A percentile compares a stretch with the other conserved stretches of the same genome.
phyloP scores from a whole-genome alignment of 64 coral and sea anemone genomes.

The Montipora efflorescens region DNA sequence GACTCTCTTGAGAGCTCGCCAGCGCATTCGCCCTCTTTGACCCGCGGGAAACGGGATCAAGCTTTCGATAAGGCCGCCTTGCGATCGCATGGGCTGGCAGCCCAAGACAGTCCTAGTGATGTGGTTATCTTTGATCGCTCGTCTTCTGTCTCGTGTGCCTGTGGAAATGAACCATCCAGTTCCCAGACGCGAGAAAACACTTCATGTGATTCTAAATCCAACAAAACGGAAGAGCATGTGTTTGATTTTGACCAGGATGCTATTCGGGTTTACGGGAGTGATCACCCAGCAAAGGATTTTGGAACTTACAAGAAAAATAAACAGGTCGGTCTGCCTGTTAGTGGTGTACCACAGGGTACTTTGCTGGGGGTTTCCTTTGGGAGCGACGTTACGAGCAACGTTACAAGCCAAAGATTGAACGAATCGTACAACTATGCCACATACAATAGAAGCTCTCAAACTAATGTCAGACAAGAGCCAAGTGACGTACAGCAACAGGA shows the following conservation, averaged over 20 bases:
- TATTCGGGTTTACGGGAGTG: not conserved
- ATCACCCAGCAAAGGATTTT: not conserved
- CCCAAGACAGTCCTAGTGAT: slow-evolving; percentile 24
- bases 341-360: not conserved
- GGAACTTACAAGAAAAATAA: slow-evolving; percentile 22
- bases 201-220: not conserved
- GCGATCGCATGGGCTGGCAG: not conserved
- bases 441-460: not conserved
- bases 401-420: not conserved
- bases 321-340: not conserved
- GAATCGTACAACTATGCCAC: not conserved
- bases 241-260: slow-evolving; percentile 44
- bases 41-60: slow-evolving; percentile 23
- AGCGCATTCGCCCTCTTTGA: slow-evolving; percentile 2
- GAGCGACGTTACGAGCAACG: not conserved
- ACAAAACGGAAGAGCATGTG: not conserved
- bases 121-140: slow-evolving; percentile 33
- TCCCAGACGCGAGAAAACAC: not conserved
- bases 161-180: not conserved
- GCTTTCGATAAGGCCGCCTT: not conserved
- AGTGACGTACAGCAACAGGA: not conserved
- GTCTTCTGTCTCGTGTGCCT: not conserved
- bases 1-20: slow-evolving; percentile 39
- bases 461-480: not conserved
- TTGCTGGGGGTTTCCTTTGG: not conserved